Percentiles rank a stretch among this genome's conserved stretches.
Conservation (phyloP, 2,888 invertebrate genomes). For the Incurvaria masculella region DNA sequence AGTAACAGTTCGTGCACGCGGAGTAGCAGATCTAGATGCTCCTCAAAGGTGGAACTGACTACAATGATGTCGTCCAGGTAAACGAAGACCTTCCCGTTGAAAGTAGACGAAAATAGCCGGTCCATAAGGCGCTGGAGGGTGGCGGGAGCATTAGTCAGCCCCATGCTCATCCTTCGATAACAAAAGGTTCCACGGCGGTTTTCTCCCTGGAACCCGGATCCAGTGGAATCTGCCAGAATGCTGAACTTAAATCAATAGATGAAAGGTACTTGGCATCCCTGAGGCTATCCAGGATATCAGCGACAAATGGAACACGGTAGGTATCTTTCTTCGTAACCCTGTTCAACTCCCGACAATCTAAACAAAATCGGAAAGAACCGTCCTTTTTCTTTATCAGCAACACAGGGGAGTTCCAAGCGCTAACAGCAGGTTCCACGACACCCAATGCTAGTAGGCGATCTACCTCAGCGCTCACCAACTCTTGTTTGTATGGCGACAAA, state of each 20-base stretch:
- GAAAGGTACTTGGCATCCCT: conserved; percentile 17
- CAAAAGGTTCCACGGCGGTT: conserved; percentile 14
- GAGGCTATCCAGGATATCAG: conserved; percentile 20
- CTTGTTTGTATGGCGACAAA: too few relatives aligned
- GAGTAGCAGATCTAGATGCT: conserved; percentile 8
- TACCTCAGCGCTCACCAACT: too few relatives aligned
- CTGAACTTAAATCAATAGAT: conserved; percentile 16
- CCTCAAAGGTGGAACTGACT: conserved; percentile 11
- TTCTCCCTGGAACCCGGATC: conserved; percentile 2
- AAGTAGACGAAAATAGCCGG: conserved; percentile 11
- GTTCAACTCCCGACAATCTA: not conserved
- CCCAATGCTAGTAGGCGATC: too few relatives aligned
- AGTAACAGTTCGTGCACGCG: not conserved
- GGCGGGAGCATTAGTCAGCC: conserved; percentile 16
- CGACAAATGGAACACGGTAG: conserved; percentile 16
- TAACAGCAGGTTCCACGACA: too few relatives aligned
- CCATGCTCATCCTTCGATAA: conserved; percentile 15
- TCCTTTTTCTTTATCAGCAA: not conserved
- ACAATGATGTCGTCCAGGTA: conserved; percentile 19
- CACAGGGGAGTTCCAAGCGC: too few relatives aligned
- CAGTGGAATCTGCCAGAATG: conserved; percentile 9
- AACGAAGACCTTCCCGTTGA: conserved; percentile 14
- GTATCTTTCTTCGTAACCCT: conserved; percentile 7
- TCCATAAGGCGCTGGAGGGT: conserved; percentile 20
- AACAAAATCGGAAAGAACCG: not conserved